phyloP scores from a whole-genome alignment of 2,113 vertebrate genomes.

The Dolichallabes microphthalmus region DNA sequence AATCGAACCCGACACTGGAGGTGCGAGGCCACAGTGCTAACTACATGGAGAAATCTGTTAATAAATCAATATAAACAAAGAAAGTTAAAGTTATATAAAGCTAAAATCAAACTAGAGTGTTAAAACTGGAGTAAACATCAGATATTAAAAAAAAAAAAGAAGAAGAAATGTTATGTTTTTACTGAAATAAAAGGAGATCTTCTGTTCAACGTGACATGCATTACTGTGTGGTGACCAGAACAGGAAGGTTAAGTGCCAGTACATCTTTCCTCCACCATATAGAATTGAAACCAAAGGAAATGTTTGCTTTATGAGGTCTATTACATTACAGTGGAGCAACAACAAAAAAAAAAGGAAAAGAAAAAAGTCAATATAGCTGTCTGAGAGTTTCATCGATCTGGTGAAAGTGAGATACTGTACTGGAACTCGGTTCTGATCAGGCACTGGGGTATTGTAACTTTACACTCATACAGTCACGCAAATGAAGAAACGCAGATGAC shows the following conservation, averaged over 20 bases:
- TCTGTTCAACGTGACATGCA: not conserved
- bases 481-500: slow-evolving; percentile 12
- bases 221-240: not conserved
- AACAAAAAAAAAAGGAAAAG: not conserved
- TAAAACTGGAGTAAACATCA: not conserved
- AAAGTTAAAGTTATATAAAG: not conserved
- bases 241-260: not conserved
- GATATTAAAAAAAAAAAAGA: not conserved
- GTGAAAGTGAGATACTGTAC: slow-evolving; percentile 51
- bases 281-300: slow-evolving; percentile 23
- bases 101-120: too few relatives aligned
- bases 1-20: too few relatives aligned
- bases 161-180: not conserved
- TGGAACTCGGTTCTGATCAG: slow-evolving; percentile 38
- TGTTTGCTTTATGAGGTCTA: slow-evolving; percentile 24
- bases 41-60: not conserved
- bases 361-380: slow-evolving; percentile 45
- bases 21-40: too few relatives aligned
- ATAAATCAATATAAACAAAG: not conserved
- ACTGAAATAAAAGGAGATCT: not conserved
- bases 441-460: slow-evolving; percentile 42
- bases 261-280: not conserved
- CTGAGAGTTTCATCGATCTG: slow-evolving; percentile 51
- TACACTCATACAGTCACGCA: slow-evolving; percentile 23
- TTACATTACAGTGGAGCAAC: slow-evolving; percentile 19